These are phyloP conservation scores for Plutella xylostella DNA, from an alignment of 2,888 invertebrate species.

Conservation along the genomic window DNA sequence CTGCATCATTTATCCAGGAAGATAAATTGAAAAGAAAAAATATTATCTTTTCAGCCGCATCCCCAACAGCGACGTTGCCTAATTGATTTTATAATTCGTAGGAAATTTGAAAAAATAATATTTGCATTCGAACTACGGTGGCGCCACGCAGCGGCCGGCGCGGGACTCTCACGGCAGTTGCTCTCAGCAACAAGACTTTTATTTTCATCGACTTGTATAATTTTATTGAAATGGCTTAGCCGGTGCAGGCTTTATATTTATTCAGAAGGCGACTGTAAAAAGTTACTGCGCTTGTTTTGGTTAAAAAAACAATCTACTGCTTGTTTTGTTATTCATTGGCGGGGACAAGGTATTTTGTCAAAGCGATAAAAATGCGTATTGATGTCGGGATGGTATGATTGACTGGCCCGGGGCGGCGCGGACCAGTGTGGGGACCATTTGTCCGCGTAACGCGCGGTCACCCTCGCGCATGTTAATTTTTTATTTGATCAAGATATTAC, in stretches of 20 bases:
- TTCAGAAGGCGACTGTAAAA: slow-evolving; percentile 15
- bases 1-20: background rate
- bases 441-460: slow-evolving; percentile 40
- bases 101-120: slow-evolving; percentile 38
- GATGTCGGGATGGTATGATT: slow-evolving; percentile 23
- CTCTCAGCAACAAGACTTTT: slow-evolving; percentile 22
- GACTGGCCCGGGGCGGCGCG: slow-evolving; percentile 27
- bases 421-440: slow-evolving; percentile 55
- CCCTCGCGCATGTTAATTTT: slow-evolving; percentile 52
- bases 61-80: slow-evolving; percentile 28
- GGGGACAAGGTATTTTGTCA: slow-evolving; percentile 7
- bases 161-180: background rate
- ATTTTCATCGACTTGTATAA: slow-evolving; percentile 46
- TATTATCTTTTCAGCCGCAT: slow-evolving; percentile 6
- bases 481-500: slow-evolving; percentile 61
- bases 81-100: slow-evolving; percentile 58
- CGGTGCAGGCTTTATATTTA: slow-evolving; percentile 23
- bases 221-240: slow-evolving; percentile 37
- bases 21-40: slow-evolving; percentile 6
- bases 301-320: background rate
- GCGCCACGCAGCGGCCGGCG: slow-evolving; percentile 27
- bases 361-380: slow-evolving; percentile 12
- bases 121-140: slow-evolving; percentile 40
- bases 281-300: slow-evolving; percentile 4
- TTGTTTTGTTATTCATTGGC: slow-evolving; percentile 6